These are phyloP conservation scores for Eolophus roseicapilla DNA, from an alignment of 2,113 vertebrate species.

Conservation along the genomic window DNA sequence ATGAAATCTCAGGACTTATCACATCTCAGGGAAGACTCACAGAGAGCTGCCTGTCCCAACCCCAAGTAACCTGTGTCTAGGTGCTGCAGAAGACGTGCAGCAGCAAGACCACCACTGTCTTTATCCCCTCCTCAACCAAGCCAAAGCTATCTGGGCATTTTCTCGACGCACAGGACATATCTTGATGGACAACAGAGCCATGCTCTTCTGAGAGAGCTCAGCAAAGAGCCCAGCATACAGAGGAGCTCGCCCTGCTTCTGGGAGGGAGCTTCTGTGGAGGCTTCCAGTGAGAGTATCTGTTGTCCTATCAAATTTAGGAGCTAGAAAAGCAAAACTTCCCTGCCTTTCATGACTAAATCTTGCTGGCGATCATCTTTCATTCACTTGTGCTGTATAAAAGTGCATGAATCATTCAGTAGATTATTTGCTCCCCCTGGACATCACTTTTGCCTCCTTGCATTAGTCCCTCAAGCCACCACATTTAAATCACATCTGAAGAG, in stretches of 20 bases:
- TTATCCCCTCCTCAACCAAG: not conserved
- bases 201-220: not conserved
- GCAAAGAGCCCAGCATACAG: not conserved
- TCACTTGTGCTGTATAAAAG: not conserved
- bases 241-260: not conserved
- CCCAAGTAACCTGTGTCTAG: not conserved
- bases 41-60: not conserved
- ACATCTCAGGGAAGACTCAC: not conserved
- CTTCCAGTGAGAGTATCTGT: not conserved
- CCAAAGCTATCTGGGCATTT: not conserved
- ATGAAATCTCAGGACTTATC: not conserved
- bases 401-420: constrained; percentile 1
- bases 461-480: not conserved
- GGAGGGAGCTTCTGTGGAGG: not conserved
- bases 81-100: not conserved
- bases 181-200: not conserved
- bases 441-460: not conserved
- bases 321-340: not conserved
- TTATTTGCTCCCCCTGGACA: constrained; percentile 2
- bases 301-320: not conserved
- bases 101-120: not conserved
- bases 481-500: constrained; percentile 23
- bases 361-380: not conserved
- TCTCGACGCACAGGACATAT: not conserved
- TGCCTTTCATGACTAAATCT: not conserved